Conservation (phyloP, 2,113 vertebrate species). For the Chlamydotis undulata region DNA sequence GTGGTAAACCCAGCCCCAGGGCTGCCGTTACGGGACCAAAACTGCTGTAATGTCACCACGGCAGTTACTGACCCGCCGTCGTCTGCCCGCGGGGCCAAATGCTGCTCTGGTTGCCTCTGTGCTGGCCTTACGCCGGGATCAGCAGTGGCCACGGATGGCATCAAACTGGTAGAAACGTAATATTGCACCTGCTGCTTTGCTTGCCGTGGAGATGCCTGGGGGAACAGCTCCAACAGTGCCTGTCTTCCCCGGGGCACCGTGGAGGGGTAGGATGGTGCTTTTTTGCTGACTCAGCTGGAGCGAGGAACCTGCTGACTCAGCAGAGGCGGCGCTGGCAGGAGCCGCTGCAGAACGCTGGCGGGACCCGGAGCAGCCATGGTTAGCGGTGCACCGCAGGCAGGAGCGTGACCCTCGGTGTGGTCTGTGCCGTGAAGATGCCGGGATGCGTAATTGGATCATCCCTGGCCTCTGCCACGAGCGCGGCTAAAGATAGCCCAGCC, state of each 20-base stretch:
- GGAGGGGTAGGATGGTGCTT: neutral
- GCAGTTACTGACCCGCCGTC: accelerated
- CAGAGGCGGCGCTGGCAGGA: neutral
- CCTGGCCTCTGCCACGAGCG: neutral
- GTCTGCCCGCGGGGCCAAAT: accelerated
- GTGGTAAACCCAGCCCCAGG: neutral
- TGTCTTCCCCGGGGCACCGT: accelerated
- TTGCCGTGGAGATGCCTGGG: neutral
- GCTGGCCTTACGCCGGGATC: accelerated
- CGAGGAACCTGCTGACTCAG: neutral
- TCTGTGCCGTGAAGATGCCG: neutral
- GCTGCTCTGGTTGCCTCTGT: neutral
- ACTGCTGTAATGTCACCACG: accelerated
- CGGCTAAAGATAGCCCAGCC: neutral
- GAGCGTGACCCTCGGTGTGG: accelerated
- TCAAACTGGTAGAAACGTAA: accelerated
- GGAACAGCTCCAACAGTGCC: accelerated
- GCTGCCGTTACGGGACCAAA: accelerated
- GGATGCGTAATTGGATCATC: accelerated
- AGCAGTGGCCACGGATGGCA: accelerated
- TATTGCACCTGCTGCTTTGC: accelerated
- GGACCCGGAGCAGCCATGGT: accelerated
- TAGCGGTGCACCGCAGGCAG: accelerated
- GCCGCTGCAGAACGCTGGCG: neutral
- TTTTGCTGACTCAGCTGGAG: neutral